Evolutionary conservation across 2,888 invertebrate species (phyloP).

Genomic region (Malthinus flaveolus): DNA sequence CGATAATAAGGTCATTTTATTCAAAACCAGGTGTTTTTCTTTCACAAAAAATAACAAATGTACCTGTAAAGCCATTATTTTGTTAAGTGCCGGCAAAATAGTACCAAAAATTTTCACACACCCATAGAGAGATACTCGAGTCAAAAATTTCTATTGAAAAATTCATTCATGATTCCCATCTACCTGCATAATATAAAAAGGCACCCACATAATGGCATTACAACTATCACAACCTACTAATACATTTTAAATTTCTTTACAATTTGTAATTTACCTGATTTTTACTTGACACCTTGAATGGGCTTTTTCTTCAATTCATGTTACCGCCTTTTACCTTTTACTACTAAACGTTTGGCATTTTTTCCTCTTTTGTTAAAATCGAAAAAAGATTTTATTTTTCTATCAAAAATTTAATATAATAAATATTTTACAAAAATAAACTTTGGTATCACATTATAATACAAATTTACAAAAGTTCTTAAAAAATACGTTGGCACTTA

Average conservation of each 20-base stretch:
- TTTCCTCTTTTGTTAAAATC: background rate
- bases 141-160: slow-evolving; percentile 8
- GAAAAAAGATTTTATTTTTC: background rate
- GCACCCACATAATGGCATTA: slow-evolving; percentile 19
- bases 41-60: background rate
- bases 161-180: slow-evolving; percentile 15
- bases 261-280: slow-evolving; percentile 27
- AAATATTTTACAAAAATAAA: slow-evolving; percentile 11
- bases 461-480: slow-evolving; percentile 7
- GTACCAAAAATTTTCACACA: background rate
- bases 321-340: slow-evolving; percentile 19
- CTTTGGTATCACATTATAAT: slow-evolving; percentile 21
- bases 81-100: background rate
- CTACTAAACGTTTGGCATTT: slow-evolving; percentile 1
- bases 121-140: background rate
- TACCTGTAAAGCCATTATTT: background rate
- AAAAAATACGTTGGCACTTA: background rate
- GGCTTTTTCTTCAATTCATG: slow-evolving; percentile 2
- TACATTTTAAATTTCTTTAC: slow-evolving; percentile 25
- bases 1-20: too few relatives aligned
- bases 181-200: slow-evolving; percentile 15
- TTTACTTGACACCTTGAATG: slow-evolving; percentile 22
- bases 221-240: slow-evolving; percentile 13
- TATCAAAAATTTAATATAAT: background rate
- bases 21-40: background rate